A percentile compares a stretch with the other conserved stretches of the same genome.
Evolutionary conservation across 1,140 invertebrate genomes (phyloP).

Genomic region (Penaeus vannamei): DNA sequence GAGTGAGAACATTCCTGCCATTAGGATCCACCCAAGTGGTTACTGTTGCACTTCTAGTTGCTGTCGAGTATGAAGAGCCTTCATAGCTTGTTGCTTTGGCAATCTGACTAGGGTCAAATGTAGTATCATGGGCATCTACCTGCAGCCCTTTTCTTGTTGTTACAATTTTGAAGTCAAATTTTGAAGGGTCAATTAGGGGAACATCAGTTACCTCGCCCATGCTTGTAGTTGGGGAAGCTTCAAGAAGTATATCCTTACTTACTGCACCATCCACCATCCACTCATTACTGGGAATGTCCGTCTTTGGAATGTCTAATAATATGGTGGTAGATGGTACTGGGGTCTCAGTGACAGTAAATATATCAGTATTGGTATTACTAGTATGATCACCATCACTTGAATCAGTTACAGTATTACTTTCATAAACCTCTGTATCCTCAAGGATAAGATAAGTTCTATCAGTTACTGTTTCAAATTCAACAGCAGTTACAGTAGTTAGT

Average conservation of each 20-base stretch:
- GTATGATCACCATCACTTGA: too few relatives aligned
- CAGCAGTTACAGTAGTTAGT: too few relatives aligned
- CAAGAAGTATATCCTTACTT: neutral
- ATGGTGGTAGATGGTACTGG: too few relatives aligned
- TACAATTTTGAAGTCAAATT: slow-evolving; percentile 42
- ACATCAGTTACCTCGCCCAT: neutral
- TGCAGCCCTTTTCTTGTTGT: slow-evolving; percentile 46
- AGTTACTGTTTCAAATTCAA: too few relatives aligned
- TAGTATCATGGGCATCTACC: slow-evolving; percentile 38
- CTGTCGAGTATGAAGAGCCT: slow-evolving; percentile 51
- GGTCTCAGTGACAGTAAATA: too few relatives aligned
- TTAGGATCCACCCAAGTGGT: slow-evolving; percentile 58
- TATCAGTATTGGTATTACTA: too few relatives aligned
- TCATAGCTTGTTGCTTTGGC: slow-evolving; percentile 59
- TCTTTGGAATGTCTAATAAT: too few relatives aligned
- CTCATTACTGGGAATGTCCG: too few relatives aligned
- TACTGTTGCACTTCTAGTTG: slow-evolving; percentile 55
- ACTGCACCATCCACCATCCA: too few relatives aligned
- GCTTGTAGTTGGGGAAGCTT: slow-evolving; percentile 37
- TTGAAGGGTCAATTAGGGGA: slow-evolving; percentile 27
- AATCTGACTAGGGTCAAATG: slow-evolving; percentile 54
- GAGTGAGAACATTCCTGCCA: neutral
- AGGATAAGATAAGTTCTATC: too few relatives aligned
- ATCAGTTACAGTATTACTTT: too few relatives aligned
- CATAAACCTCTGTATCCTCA: too few relatives aligned